Percentiles rank a stretch among this genome's conserved stretches.
These are phyloP conservation scores for Microctenopoma stevenorrisi DNA, from an alignment of 2,797 vertebrate genomes.

Conservation along the genomic window DNA sequence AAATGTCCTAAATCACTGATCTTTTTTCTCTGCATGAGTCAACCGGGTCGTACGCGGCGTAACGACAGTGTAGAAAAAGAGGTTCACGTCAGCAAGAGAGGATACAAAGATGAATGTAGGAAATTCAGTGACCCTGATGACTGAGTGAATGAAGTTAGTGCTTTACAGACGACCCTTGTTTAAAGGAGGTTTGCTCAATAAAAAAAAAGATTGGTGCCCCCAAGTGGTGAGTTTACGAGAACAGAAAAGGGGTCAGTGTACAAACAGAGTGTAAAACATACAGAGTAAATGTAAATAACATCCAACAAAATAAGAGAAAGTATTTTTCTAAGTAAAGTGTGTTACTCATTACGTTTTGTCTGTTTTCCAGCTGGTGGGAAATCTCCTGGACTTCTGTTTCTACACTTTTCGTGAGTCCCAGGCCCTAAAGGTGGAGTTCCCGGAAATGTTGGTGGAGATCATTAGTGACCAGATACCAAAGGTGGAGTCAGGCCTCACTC, in stretches of 20 bases:
- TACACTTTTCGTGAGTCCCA: slow-evolving; percentile 99
- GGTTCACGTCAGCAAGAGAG: slow-evolving; percentile 37
- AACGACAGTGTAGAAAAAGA: slow-evolving; percentile 24
- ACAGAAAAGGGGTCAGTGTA: slow-evolving; percentile 7
- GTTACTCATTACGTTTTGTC: slow-evolving; percentile 25
- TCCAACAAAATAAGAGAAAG: not conserved
- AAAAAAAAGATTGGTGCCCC: slow-evolving; percentile 62
- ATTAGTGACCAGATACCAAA: slow-evolving; percentile 99
- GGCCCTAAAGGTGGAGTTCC: slow-evolving; percentile 98
- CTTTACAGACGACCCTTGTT: slow-evolving; percentile 41
- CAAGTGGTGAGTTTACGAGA: slow-evolving; percentile 57
- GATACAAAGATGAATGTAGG: slow-evolving; percentile 42
- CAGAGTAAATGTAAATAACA: not conserved
- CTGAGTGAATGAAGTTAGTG: slow-evolving; percentile 48
- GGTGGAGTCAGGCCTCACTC: slow-evolving; percentile 97
- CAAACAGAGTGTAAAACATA: not conserved
- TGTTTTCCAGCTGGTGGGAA: slow-evolving; percentile 90
- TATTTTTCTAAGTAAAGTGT: not conserved
- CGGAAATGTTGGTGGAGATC: slow-evolving; percentile 99
- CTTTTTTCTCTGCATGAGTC: slow-evolving; percentile 31
- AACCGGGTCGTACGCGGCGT: slow-evolving; percentile 16
- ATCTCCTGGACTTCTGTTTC: slow-evolving; percentile 98
- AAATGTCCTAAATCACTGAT: slow-evolving; percentile 54
- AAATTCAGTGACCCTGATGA: slow-evolving; percentile 45
- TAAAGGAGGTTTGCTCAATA: slow-evolving; percentile 12